These are phyloP conservation scores for Phymatocera aterrima DNA, from an alignment of 2,888 invertebrate species.

Conservation along the genomic window DNA sequence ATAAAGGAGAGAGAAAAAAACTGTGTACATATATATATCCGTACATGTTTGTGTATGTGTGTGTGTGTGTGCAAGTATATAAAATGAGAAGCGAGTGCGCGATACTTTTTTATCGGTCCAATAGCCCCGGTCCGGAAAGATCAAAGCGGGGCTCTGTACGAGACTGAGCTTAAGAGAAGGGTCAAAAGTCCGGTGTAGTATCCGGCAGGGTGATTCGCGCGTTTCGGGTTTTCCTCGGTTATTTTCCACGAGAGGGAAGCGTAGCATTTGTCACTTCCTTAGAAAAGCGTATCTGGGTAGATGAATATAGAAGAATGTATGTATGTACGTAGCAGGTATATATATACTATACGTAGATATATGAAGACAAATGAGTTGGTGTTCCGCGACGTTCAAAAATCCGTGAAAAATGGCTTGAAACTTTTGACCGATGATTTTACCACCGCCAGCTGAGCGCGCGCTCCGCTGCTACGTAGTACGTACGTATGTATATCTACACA, in stretches of 20 bases:
- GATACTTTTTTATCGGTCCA: slow-evolving; percentile 16
- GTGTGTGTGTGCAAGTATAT: too few relatives aligned
- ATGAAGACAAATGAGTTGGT: slow-evolving; percentile 56
- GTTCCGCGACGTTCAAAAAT: slow-evolving; percentile 51
- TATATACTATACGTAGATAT: slow-evolving; percentile 2
- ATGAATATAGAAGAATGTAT: too few relatives aligned
- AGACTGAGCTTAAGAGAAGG: too few relatives aligned
- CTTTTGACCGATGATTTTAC: slow-evolving; percentile 48
- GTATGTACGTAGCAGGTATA: neutral
- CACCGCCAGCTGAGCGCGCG: too few relatives aligned
- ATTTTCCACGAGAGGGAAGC: neutral
- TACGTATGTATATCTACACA: too few relatives aligned
- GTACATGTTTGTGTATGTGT: too few relatives aligned
- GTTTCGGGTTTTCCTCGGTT: neutral
- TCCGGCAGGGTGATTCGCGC: neutral
- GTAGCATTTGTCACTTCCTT: slow-evolving; percentile 55
- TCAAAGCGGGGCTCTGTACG: neutral
- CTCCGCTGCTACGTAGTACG: too few relatives aligned
- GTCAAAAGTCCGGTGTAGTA: slow-evolving; percentile 2
- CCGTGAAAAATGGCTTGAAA: slow-evolving; percentile 54
- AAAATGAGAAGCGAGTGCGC: neutral
- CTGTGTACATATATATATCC: too few relatives aligned
- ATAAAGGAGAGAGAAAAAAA: neutral
- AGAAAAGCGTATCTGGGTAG: slow-evolving; percentile 43
- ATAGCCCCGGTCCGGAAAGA: neutral